phyloP scores from a whole-genome alignment of 2,113 vertebrate species.

The Phoenicopterus ruber region DNA sequence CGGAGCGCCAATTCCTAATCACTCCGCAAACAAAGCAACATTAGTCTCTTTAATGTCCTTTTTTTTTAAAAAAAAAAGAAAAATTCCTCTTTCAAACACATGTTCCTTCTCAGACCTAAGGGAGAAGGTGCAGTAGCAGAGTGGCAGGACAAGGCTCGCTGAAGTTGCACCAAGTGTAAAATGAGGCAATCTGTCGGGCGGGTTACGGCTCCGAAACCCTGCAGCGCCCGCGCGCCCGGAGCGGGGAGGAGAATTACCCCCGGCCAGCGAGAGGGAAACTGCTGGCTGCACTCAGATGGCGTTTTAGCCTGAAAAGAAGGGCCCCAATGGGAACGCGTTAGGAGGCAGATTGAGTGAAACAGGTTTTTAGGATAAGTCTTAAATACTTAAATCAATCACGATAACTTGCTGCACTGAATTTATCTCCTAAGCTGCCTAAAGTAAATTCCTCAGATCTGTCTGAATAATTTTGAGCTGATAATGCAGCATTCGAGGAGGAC shows the following conservation, averaged over 20 bases:
- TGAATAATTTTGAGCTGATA: slow-evolving; percentile 50
- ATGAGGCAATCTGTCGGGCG: background rate
- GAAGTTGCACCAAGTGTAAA: background rate
- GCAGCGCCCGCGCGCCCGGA: background rate
- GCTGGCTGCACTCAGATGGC: background rate
- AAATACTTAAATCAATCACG: slow-evolving; percentile 24
- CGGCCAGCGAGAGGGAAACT: background rate
- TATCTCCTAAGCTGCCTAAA: slow-evolving; percentile 53
- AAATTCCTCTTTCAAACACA: background rate
- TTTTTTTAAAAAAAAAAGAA: background rate
- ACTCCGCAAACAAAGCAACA: background rate
- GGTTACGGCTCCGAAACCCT: background rate
- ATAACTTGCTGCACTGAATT: slow-evolving; percentile 36
- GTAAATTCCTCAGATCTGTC: slow-evolving; percentile 39
- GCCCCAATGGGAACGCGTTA: background rate
- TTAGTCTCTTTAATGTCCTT: background rate
- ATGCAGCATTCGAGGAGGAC: background rate
- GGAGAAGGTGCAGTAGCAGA: background rate
- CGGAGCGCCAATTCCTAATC: background rate
- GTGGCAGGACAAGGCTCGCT: fast-evolving
- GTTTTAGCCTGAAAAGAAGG: background rate
- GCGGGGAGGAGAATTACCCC: background rate
- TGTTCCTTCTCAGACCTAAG: background rate
- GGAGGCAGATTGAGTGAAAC: background rate
- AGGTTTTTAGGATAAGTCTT: slow-evolving; percentile 44